phyloP scores from a whole-genome alignment of 2,797 vertebrate species.

The Pseudochirops cupreus region DNA sequence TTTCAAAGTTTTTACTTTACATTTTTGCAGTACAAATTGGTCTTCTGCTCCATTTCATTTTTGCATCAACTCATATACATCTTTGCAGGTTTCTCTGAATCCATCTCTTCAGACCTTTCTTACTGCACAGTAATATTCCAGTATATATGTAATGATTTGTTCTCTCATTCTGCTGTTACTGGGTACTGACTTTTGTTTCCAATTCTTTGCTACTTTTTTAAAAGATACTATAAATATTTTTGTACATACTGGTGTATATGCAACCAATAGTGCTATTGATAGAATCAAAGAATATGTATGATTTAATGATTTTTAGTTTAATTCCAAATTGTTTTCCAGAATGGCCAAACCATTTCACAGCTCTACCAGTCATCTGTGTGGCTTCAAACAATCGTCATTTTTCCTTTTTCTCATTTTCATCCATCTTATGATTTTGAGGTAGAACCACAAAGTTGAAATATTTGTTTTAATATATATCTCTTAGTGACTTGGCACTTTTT shows the following conservation, averaged over 20 bases:
- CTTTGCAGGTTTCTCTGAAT: not conserved
- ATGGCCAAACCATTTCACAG: not conserved
- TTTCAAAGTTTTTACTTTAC: too few species aligned
- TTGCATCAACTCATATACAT: not conserved
- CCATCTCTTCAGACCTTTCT: not conserved
- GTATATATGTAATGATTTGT: not conserved
- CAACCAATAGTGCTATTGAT: not conserved
- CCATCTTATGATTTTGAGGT: not conserved
- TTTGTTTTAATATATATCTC: not conserved
- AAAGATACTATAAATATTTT: not conserved
- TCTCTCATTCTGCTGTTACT: not conserved
- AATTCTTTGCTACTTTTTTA: not conserved
- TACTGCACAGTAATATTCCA: not conserved
- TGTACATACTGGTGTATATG: not conserved
- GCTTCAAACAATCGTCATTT: not conserved
- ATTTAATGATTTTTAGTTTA: not conserved
- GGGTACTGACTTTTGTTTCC: not conserved
- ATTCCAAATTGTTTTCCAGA: not conserved
- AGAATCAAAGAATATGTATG: not conserved
- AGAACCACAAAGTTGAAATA: not conserved
- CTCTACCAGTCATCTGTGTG: not conserved
- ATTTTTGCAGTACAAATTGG: not conserved
- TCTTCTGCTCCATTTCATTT: not conserved
- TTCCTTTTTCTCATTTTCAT: not conserved
- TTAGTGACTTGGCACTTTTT: not conserved